phyloP scores from a whole-genome alignment of 2,113 vertebrate species.

The Chloroceryle aenea region DNA sequence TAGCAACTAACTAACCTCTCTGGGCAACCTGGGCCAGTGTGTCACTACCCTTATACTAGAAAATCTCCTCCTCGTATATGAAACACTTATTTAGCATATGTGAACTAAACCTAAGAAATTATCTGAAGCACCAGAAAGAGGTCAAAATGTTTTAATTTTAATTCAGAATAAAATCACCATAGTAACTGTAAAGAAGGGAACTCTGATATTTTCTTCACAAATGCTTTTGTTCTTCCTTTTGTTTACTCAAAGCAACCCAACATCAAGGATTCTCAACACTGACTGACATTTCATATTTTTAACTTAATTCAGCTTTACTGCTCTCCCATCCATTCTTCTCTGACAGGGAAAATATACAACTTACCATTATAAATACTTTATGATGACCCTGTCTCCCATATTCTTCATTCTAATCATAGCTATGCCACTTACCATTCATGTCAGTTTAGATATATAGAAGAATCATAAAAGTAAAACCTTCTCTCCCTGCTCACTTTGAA shows the following conservation, averaged over 20 bases:
- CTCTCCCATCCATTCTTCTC: conserved; percentile 27
- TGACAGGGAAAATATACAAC: conserved; percentile 48
- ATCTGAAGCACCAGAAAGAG: background rate
- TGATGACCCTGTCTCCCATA: conserved; percentile 52
- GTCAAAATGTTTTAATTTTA: background rate
- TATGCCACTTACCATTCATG: conserved; percentile 43
- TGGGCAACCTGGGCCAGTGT: background rate
- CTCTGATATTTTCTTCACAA: background rate
- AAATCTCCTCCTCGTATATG: background rate
- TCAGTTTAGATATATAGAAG: conserved; percentile 42
- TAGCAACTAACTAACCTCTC: background rate
- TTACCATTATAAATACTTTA: conserved; percentile 61
- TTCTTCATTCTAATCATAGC: conserved; percentile 57
- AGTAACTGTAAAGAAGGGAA: background rate
- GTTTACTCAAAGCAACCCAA: background rate
- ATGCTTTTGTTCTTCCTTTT: background rate
- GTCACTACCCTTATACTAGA: background rate
- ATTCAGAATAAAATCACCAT: background rate
- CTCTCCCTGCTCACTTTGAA: background rate
- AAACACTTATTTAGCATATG: background rate
- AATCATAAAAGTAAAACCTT: conserved; percentile 38
- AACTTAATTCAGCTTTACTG: conserved; percentile 63
- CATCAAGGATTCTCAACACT: background rate
- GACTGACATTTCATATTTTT: conserved; percentile 56
- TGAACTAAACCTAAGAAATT: background rate